Conservation (phyloP, 2,888 invertebrate genomes). For the Orchesellides sinensis region DNA sequence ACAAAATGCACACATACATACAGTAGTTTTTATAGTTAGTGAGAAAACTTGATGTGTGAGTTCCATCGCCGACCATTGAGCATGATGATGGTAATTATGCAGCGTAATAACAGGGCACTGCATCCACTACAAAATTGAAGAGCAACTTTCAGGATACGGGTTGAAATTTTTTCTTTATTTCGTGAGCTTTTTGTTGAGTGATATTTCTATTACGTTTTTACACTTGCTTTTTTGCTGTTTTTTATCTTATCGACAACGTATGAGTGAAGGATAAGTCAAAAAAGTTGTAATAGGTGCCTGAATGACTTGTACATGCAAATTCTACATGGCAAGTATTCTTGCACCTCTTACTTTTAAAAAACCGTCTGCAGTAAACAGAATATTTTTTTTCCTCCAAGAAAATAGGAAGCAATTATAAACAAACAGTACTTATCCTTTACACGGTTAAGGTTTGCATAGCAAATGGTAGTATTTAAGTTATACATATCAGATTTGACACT, state of each 20-base stretch:
- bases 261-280: no score
- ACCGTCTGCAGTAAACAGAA: no score
- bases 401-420: background rate
- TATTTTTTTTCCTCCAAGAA: background rate
- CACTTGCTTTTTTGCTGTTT: slow-evolving; percentile 10
- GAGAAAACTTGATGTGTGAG: slow-evolving; percentile 60
- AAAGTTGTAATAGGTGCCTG: no score
- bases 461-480: no score
- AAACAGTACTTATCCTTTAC: no score
- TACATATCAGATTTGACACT: no score
- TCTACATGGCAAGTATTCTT: no score
- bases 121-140: slow-evolving; percentile 48
- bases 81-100: slow-evolving; percentile 60
- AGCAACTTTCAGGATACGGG: slow-evolving; percentile 30
- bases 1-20: no score
- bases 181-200: background rate
- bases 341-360: no score
- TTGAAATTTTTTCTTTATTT: background rate
- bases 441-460: no score
- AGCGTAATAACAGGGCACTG: slow-evolving; percentile 49
- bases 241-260: background rate
- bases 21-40: no score
- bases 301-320: no score
- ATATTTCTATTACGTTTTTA: slow-evolving; percentile 26
- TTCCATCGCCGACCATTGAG: slow-evolving; percentile 56